Conservation (phyloP, 2,797 vertebrate genomes). For the Argyrosomus regius region DNA sequence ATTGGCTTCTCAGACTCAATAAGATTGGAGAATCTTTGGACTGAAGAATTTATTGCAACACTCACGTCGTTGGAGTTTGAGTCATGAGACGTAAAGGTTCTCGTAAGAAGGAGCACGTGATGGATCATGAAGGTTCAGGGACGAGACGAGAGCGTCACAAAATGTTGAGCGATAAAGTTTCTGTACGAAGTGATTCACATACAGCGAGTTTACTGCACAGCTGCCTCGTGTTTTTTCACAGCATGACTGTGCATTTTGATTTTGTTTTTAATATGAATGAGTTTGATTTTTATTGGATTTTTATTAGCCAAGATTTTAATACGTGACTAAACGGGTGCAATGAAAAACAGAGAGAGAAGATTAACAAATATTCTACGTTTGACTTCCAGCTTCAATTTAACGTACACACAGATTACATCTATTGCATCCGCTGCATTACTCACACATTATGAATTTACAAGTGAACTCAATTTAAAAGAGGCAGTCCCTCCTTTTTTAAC, state of each 20-base stretch:
- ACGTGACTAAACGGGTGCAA: neutral
- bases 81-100: neutral
- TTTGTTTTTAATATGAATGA: no score
- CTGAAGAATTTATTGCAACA: no score
- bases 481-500: slow-evolving; percentile 27
- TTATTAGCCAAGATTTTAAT: no score
- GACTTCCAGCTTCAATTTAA: neutral
- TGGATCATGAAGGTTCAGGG: no score
- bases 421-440: neutral
- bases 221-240: neutral
- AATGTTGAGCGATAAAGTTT: no score
- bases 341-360: neutral
- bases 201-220: no score
- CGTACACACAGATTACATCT: neutral
- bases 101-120: neutral
- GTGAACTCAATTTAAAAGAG: slow-evolving; percentile 30
- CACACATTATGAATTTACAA: slow-evolving; percentile 38
- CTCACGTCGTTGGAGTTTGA: no score
- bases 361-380: neutral
- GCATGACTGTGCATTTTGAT: no score
- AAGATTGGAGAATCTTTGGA: no score
- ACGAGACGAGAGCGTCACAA: no score
- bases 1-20: neutral
- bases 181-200: no score
- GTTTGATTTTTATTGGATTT: no score